Evolutionary conservation across 2,797 vertebrate genomes (phyloP).

Genomic region (Arvicola amphibius): DNA sequence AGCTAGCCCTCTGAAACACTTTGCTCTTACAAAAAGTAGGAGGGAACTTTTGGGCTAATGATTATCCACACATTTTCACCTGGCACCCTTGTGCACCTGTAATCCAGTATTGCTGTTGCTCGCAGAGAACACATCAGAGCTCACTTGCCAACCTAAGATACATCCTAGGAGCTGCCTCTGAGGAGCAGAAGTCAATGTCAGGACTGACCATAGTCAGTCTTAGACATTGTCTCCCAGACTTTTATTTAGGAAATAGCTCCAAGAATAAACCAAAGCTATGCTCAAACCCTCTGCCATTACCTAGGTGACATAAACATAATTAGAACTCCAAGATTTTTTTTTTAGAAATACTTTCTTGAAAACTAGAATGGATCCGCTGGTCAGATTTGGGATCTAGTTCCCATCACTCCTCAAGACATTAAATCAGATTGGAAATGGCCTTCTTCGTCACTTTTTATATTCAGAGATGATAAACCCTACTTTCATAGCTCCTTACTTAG

Average conservation of each 20-base stretch:
- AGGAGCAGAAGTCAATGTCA: not conserved
- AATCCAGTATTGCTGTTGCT: not conserved
- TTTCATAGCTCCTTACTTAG: not conserved
- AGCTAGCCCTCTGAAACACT: rapidly evolving
- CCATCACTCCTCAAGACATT: not conserved
- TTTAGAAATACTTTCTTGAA: not conserved
- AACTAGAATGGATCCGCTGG: not conserved
- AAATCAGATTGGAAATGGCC: not conserved
- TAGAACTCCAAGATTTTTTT: not conserved
- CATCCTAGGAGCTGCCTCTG: rapidly evolving
- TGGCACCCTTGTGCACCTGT: rapidly evolving
- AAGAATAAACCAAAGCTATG: not conserved
- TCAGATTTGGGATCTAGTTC: not conserved
- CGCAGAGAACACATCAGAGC: not conserved
- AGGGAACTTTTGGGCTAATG: not conserved
- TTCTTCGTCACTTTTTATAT: not conserved
- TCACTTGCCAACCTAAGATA: not conserved
- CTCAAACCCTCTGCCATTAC: rapidly evolving
- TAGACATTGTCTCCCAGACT: not conserved
- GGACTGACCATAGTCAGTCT: too few species aligned
- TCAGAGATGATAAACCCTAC: not conserved
- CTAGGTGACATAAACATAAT: not conserved
- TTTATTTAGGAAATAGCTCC: not conserved
- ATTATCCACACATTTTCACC: not conserved
- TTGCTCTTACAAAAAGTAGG: rapidly evolving